phyloP scores from a whole-genome alignment of 2,888 invertebrate genomes.

The Mechanitis messenoides region DNA sequence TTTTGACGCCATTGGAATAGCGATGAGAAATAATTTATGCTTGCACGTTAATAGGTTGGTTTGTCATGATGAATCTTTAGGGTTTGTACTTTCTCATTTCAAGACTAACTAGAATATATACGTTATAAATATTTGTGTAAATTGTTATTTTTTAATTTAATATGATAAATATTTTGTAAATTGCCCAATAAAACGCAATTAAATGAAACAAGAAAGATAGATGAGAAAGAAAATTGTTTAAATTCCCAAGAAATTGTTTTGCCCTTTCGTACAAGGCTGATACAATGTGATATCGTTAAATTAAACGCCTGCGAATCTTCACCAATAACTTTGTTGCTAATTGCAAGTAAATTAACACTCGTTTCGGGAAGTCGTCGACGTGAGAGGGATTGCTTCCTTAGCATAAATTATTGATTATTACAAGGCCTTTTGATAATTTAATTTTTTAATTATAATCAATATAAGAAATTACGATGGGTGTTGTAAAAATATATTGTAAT shows the following conservation, averaged over 20 bases:
- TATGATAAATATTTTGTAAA: neutral
- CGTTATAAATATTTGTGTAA: no score
- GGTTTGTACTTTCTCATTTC: constrained; percentile 24
- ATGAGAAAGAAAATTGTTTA: neutral
- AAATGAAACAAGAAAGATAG: neutral
- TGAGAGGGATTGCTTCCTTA: constrained; percentile 7
- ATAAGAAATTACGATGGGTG: neutral
- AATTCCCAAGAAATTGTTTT: constrained; percentile 1
- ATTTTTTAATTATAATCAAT: constrained; percentile 2
- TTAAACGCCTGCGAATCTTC: constrained; percentile 8
- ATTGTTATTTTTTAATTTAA: no score
- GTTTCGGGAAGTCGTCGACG: constrained; percentile 13
- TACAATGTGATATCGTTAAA: constrained; percentile 11
- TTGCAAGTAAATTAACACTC: constrained; percentile 17
- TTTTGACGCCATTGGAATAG: constrained; percentile 22
- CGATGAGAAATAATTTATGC: constrained; percentile 48
- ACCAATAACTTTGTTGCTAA: constrained; percentile 15
- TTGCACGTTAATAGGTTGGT: constrained; percentile 51
- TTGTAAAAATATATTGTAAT: no score
- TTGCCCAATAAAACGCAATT: neutral
- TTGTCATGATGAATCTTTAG: constrained; percentile 50
- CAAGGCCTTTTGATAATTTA: constrained; percentile 3
- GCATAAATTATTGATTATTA: constrained; percentile 14
- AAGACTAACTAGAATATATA: neutral
- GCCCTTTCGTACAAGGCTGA: constrained; percentile 5